Percentiles rank a stretch among this genome's conserved stretches.
phyloP scores from a whole-genome alignment of 2,113 vertebrate genomes.

The Anguilla japonica region DNA sequence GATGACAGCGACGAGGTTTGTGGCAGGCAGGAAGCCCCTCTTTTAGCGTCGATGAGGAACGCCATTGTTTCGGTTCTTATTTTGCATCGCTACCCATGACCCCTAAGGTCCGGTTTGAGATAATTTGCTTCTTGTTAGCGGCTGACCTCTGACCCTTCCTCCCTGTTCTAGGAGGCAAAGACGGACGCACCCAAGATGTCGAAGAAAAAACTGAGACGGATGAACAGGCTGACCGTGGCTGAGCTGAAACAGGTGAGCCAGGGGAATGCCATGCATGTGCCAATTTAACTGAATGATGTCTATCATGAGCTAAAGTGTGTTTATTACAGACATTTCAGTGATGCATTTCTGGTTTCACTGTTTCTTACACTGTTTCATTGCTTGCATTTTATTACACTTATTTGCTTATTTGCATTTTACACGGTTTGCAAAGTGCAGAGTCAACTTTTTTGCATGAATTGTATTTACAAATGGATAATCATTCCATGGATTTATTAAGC shows the following conservation, averaged over 20 bases:
- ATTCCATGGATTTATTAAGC: too few species aligned
- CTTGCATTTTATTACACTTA: too few species aligned
- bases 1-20: slow-evolving; percentile 80
- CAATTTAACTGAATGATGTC: neutral
- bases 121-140: neutral
- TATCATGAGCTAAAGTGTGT: too few species aligned
- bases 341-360: too few species aligned
- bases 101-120: neutral
- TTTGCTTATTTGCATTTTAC: too few species aligned
- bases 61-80: neutral
- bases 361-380: too few species aligned
- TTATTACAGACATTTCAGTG: too few species aligned
- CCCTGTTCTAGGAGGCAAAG: slow-evolving; percentile 72
- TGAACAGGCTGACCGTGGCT: slow-evolving; percentile 91
- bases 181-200: slow-evolving; percentile 84
- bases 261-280: neutral
- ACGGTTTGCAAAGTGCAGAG: too few species aligned
- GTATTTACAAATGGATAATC: too few species aligned
- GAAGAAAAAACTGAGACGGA: slow-evolving; percentile 92
- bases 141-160: neutral
- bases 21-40: neutral
- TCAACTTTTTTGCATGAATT: too few species aligned
- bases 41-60: too few species aligned
- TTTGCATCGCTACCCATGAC: too few species aligned
- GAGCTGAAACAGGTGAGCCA: slow-evolving; percentile 88